A percentile compares a stretch with the other conserved stretches of the same genome.
Conservation (phyloP, 2,888 invertebrate genomes). For the Ctenicera cuprea region DNA sequence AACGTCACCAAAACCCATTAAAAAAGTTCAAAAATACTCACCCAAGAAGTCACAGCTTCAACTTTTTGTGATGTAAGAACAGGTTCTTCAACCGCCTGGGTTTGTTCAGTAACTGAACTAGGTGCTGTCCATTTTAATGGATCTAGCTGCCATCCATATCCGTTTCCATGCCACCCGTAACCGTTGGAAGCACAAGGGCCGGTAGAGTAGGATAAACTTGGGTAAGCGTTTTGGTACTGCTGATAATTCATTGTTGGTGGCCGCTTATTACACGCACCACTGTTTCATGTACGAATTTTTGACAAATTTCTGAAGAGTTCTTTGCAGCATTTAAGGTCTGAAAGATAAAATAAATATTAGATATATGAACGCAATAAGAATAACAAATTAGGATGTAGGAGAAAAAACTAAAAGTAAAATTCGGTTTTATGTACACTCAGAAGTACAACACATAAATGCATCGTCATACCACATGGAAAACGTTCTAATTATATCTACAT, state of each 20-base stretch:
- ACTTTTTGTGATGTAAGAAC: conserved; percentile 67
- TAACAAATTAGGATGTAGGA: too few relatives aligned
- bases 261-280: not conserved
- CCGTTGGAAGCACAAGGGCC: conserved; percentile 69
- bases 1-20: not conserved
- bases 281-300: not conserved
- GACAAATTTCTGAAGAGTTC: not conserved
- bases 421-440: too few relatives aligned
- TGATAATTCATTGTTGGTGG: conserved; percentile 60
- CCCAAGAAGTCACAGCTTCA: conserved; percentile 67
- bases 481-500: conserved; percentile 7
- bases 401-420: too few relatives aligned
- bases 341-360: not conserved
- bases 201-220: conserved; percentile 67
- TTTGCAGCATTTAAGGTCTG: conserved; percentile 7
- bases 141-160: conserved; percentile 71
- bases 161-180: conserved; percentile 72
- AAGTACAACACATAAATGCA: too few relatives aligned
- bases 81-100: conserved; percentile 65
- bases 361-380: too few relatives aligned
- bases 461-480: too few relatives aligned
- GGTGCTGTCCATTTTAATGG: conserved; percentile 67
- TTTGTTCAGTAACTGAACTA: conserved; percentile 58
- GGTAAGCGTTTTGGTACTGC: conserved; percentile 70
- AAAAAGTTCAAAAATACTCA: conserved; percentile 59